phyloP scores from a whole-genome alignment of 2,888 invertebrate species.

The Augiades crinisus region DNA sequence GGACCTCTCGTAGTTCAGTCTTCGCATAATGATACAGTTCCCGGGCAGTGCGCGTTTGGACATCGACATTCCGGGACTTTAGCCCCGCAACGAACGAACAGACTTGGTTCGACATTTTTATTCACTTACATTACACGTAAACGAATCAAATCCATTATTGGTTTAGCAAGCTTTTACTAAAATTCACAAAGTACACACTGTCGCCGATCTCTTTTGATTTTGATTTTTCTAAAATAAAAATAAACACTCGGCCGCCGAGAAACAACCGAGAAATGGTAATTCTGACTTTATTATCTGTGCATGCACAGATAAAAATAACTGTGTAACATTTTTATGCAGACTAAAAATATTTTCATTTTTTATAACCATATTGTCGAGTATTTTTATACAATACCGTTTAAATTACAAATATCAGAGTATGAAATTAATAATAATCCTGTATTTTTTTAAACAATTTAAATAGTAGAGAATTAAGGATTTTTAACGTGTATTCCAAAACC shows the following conservation, averaged over 20 bases:
- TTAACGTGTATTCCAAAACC: neutral
- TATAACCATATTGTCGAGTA: no score
- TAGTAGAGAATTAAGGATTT: neutral
- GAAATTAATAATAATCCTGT: no score
- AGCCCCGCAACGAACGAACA: constrained; percentile 92
- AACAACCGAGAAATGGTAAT: no score
- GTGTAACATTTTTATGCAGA: no score
- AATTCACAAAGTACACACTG: neutral
- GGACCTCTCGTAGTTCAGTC: constrained; percentile 93
- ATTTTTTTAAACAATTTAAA: no score
- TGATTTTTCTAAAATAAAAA: neutral
- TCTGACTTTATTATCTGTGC: no score
- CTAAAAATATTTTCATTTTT: no score
- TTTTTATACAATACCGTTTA: no score
- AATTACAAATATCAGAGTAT: no score
- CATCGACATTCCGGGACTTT: constrained; percentile 93
- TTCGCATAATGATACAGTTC: constrained; percentile 95
- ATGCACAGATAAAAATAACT: neutral
- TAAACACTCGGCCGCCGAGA: constrained; percentile 10
- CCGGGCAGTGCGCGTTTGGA: constrained; percentile 91
- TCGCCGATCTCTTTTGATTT: neutral
- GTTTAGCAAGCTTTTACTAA: neutral
- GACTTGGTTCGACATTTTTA: constrained; percentile 80
- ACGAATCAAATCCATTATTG: neutral
- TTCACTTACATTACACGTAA: constrained; percentile 27